phyloP scores from a whole-genome alignment of 2,888 invertebrate species.

The Pseudococcus longispinus region DNA sequence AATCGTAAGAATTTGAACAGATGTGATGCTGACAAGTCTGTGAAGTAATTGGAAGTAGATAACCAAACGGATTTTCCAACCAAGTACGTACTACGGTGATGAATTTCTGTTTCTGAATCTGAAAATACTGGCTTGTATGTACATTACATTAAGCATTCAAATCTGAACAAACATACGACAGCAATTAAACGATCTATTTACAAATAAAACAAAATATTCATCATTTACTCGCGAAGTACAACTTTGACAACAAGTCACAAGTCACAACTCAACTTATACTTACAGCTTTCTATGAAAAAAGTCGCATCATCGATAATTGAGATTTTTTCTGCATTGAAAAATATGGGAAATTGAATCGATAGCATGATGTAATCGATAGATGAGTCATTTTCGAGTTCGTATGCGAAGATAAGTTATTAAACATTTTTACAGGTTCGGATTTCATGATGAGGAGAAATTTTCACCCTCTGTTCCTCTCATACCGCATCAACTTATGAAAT shows the following conservation, averaged over 20 bases:
- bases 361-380: background rate
- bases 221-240: background rate
- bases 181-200: background rate
- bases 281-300: background rate
- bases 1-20: background rate
- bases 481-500: too few species aligned
- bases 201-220: background rate
- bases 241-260: constrained; percentile 8
- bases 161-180: background rate
- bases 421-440: background rate
- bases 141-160: background rate
- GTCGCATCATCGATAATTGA: background rate
- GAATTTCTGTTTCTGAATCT: background rate
- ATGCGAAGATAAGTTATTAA: background rate
- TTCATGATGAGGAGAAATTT: background rate
- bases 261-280: too few species aligned
- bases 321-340: background rate
- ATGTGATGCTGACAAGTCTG: background rate
- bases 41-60: background rate
- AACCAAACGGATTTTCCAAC: background rate
- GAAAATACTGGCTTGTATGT: background rate
- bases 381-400: background rate
- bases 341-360: background rate
- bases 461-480: too few species aligned
- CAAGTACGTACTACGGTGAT: background rate